Conservation (phyloP, 2,797 vertebrate genomes). For the Karalla daura region DNA sequence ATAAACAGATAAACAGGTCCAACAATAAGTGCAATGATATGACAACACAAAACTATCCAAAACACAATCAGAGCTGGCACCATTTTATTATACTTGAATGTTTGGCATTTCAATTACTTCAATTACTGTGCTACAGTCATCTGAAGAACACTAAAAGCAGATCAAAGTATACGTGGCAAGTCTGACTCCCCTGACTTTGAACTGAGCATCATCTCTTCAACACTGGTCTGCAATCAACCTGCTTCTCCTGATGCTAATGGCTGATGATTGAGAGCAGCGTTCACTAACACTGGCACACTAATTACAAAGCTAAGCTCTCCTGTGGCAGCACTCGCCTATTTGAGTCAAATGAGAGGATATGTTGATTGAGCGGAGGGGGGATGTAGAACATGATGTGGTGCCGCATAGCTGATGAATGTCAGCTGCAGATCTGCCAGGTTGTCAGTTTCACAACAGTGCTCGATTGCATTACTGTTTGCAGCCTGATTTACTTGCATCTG, state of each 20-base stretch:
- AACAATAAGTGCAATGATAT: neutral
- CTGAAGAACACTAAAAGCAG: neutral
- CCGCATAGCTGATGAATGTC: slow-evolving; percentile 55
- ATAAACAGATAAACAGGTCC: neutral
- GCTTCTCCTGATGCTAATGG: slow-evolving; percentile 81
- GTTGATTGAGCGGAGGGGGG: slow-evolving; percentile 73
- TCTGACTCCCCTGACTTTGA: slow-evolving; percentile 67
- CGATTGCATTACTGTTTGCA: slow-evolving; percentile 68
- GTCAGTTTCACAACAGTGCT: slow-evolving; percentile 59
- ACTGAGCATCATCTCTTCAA: slow-evolving; percentile 59
- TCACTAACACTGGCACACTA: slow-evolving; percentile 72
- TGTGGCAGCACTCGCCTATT: slow-evolving; percentile 69
- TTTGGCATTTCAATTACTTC: neutral
- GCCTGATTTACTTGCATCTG: slow-evolving; percentile 62
- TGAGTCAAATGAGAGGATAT: slow-evolving; percentile 80
- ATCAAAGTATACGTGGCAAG: slow-evolving; percentile 20
- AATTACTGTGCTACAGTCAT: neutral
- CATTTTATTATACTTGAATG: neutral
- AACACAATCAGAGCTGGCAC: neutral
- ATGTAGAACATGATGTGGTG: slow-evolving; percentile 22
- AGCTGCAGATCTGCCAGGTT: slow-evolving; percentile 54
- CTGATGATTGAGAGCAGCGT: slow-evolving; percentile 79
- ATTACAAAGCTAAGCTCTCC: slow-evolving; percentile 79
- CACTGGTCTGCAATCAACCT: slow-evolving; percentile 81
- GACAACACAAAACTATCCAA: slow-evolving; percentile 2